phyloP scores from a whole-genome alignment of 2,888 invertebrate genomes.

The Athalia rosae region DNA sequence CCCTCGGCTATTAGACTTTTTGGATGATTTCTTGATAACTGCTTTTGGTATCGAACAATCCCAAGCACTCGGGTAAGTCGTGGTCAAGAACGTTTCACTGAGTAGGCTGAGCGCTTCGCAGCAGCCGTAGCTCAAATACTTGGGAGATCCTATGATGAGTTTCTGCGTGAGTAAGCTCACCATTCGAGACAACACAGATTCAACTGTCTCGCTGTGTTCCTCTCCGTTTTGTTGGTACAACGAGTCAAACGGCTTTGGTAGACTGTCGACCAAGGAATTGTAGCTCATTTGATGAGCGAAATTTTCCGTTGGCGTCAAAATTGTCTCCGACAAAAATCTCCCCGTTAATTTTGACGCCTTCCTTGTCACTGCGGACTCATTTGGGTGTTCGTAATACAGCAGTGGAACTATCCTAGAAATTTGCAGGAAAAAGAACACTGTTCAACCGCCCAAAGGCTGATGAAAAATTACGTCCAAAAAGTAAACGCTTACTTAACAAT shows the following conservation, averaged over 20 bases:
- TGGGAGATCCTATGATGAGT: slow-evolving; percentile 80
- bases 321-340: slow-evolving; percentile 63
- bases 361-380: slow-evolving; percentile 76
- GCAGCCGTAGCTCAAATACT: slow-evolving; percentile 81
- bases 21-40: slow-evolving; percentile 56
- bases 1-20: slow-evolving; percentile 54
- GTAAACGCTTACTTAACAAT: slow-evolving; percentile 77
- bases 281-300: slow-evolving; percentile 53
- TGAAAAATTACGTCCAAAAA: background rate
- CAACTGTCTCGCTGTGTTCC: slow-evolving; percentile 66
- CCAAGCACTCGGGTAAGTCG: slow-evolving; percentile 82
- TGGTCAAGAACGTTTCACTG: slow-evolving; percentile 81
- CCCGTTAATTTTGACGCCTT: slow-evolving; percentile 74
- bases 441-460: background rate
- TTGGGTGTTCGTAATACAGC: slow-evolving; percentile 74
- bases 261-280: slow-evolving; percentile 73
- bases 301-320: slow-evolving; percentile 51
- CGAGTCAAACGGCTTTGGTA: slow-evolving; percentile 75
- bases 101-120: slow-evolving; percentile 82
- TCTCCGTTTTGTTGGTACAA: slow-evolving; percentile 62
- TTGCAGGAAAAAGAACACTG: background rate
- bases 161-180: slow-evolving; percentile 75
- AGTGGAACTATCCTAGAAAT: slow-evolving; percentile 73
- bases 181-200: slow-evolving; percentile 77
- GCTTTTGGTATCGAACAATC: slow-evolving; percentile 72